These are phyloP conservation scores for Heterodera schachtii DNA, from an alignment of 1,140 invertebrate species.

Conservation along the genomic window DNA sequence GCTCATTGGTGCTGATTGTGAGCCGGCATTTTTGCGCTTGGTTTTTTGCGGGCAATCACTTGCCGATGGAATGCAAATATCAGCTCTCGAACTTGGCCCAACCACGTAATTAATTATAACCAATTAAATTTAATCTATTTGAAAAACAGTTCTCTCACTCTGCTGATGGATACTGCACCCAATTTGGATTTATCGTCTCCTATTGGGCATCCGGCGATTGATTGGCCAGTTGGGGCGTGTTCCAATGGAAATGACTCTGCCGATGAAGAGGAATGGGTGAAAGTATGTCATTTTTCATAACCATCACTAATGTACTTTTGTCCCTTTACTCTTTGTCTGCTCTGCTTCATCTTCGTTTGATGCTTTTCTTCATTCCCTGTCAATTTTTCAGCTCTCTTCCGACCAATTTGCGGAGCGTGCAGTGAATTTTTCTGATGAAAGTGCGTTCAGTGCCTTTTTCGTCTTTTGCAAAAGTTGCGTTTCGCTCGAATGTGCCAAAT, in stretches of 20 bases:
- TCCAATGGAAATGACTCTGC: background rate
- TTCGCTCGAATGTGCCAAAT: slow-evolving; percentile 25
- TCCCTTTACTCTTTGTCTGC: background rate
- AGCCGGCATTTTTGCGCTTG: background rate
- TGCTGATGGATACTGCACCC: background rate
- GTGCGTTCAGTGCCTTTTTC: background rate
- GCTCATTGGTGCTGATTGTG: background rate
- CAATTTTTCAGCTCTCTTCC: background rate
- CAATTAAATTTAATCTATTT: background rate
- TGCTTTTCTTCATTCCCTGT: background rate
- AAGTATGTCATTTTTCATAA: background rate
- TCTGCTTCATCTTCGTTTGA: background rate
- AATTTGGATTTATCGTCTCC: background rate
- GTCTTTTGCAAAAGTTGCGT: slow-evolving; percentile 20
- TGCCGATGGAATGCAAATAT: background rate
- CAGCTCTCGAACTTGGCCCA: background rate
- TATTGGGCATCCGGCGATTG: background rate
- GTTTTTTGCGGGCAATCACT: slow-evolving; percentile 12
- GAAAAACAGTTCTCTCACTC: background rate
- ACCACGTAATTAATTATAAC: background rate
- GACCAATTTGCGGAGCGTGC: background rate
- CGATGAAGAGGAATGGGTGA: slow-evolving; percentile 1
- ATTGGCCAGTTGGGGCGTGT: background rate
- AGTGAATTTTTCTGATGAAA: background rate
- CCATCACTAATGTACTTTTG: no score